Conservation (phyloP, 2,113 vertebrate species). For the Donacobius atricapilla region DNA sequence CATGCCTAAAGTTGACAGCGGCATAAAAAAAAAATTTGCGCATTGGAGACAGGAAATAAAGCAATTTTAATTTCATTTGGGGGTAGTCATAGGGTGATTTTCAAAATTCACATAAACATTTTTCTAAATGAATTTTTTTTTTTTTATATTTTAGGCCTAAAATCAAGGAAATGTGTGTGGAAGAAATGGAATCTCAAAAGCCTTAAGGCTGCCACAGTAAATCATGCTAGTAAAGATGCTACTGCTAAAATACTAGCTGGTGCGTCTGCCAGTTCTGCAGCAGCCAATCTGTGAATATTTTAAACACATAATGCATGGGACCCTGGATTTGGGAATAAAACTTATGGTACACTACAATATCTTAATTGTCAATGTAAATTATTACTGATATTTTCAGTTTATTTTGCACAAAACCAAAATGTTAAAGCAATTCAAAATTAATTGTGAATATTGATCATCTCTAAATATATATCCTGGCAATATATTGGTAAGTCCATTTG, state of each 20-base stretch:
- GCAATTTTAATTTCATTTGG: background rate
- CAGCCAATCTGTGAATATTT: constrained; percentile 1
- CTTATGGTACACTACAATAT: background rate
- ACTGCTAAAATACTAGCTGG: background rate
- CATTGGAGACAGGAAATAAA: background rate
- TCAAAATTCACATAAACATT: background rate
- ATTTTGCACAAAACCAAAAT: background rate
- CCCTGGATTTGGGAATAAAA: background rate
- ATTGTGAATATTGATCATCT: background rate
- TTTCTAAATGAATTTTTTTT: constrained; percentile 13
- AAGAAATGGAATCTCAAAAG: constrained; percentile 34
- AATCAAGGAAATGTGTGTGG: constrained; percentile 28
- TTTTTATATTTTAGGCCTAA: constrained; percentile 25
- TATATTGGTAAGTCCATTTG: background rate
- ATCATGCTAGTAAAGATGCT: background rate
- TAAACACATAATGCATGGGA: background rate
- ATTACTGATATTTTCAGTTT: background rate
- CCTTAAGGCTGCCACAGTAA: background rate
- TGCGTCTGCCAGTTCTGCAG: background rate
- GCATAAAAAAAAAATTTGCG: background rate
- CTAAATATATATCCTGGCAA: background rate
- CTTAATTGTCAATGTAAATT: background rate
- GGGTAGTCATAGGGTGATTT: background rate
- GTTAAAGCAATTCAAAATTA: background rate
- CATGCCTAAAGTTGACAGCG: background rate